phyloP scores from a whole-genome alignment of 2,797 vertebrate genomes.

The Rhinoraja longicauda region DNA sequence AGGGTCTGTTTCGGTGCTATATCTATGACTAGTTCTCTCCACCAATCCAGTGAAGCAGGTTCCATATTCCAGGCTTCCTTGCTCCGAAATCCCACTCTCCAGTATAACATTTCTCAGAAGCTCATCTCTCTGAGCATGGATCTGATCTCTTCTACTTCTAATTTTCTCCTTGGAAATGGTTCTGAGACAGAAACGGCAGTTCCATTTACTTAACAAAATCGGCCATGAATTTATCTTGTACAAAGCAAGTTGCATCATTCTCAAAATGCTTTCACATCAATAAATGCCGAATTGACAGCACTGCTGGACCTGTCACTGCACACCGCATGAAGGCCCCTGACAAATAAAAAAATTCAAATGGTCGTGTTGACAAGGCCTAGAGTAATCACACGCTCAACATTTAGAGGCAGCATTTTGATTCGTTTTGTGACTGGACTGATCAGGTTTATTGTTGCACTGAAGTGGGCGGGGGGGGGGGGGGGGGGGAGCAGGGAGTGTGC shows the following conservation, averaged over 20 bases:
- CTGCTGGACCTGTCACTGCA: not conserved
- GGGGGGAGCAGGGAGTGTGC: not conserved
- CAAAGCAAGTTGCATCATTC: not conserved
- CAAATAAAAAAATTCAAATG: not conserved
- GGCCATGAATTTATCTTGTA: not conserved
- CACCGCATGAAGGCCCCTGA: not conserved
- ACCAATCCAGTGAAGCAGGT: too few relatives aligned
- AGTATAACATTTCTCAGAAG: not conserved
- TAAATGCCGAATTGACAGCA: not conserved
- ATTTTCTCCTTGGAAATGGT: not conserved
- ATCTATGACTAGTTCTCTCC: too few relatives aligned
- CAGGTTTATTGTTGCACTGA: not conserved
- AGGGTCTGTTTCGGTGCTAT: not conserved
- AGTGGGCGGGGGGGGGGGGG: too few relatives aligned
- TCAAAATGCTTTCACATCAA: not conserved
- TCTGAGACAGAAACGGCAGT: not conserved
- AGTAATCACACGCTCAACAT: not conserved
- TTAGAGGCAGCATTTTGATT: constrained; percentile 24
- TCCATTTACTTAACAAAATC: not conserved
- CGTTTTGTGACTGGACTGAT: not conserved
- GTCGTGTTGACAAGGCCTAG: not conserved
- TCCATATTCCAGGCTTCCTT: not conserved
- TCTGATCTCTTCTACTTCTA: not conserved
- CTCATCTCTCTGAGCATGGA: not conserved
- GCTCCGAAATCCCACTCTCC: not conserved